Conservation (phyloP, 2,888 invertebrate species). For the Alloplasta piceator region DNA sequence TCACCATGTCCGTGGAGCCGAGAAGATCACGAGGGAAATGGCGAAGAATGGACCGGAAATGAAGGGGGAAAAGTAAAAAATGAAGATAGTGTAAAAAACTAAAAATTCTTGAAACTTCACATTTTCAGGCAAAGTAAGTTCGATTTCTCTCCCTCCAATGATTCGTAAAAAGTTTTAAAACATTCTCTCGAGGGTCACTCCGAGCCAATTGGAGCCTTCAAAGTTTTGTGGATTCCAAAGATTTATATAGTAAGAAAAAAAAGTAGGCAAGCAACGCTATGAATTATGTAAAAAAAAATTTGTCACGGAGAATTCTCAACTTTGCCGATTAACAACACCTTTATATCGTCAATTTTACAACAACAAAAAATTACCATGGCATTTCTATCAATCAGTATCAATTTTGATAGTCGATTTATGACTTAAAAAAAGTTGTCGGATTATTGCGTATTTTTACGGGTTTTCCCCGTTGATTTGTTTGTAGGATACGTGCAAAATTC, state of each 20-base stretch:
- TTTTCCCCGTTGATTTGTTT: no score
- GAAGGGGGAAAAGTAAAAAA: neutral
- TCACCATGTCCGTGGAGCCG: neutral
- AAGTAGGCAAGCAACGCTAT: no score
- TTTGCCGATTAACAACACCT: no score
- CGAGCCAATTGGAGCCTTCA: neutral
- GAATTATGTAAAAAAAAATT: no score
- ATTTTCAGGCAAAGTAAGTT: conserved; percentile 6
- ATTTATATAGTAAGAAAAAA: neutral
- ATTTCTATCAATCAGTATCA: no score
- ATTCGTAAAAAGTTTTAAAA: conserved; percentile 9
- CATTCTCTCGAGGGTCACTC: conserved; percentile 3
- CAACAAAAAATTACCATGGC: no score
- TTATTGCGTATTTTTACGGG: no score
- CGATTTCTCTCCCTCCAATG: conserved; percentile 1
- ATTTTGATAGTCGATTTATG: no score
- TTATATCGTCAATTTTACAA: no score
- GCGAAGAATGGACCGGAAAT: conserved; percentile 19
- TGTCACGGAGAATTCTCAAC: no score
- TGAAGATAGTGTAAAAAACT: conserved; percentile 8
- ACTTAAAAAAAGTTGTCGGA: no score
- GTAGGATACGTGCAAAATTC: no score
- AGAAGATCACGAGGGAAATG: conserved; percentile 31
- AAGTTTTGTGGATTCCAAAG: neutral
- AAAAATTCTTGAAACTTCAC: conserved; percentile 14